Conservation (phyloP, 2,888 invertebrate genomes). For the Troides aeacus region DNA sequence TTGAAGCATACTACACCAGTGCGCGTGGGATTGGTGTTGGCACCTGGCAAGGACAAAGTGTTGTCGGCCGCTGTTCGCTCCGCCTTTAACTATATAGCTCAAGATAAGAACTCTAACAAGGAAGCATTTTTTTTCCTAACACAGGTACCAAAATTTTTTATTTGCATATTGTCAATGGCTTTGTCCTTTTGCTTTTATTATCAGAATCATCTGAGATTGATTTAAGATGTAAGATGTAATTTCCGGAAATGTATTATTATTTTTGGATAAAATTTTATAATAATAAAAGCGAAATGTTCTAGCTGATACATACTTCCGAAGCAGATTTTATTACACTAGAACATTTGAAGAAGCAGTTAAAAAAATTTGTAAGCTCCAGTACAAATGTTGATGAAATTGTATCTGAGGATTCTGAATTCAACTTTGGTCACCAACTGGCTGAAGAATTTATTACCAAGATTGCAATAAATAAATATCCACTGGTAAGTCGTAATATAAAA, state of each 20-base stretch:
- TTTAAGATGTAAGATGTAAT: background rate
- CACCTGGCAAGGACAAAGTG: slow-evolving; percentile 82
- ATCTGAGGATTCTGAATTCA: slow-evolving; percentile 94
- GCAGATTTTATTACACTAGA: slow-evolving; percentile 78
- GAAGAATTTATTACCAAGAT: slow-evolving; percentile 89
- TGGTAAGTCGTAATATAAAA: slow-evolving; percentile 54
- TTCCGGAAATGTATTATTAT: background rate
- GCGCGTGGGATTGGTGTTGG: slow-evolving; percentile 92
- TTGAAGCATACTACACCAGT: slow-evolving; percentile 94
- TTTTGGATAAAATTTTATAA: background rate
- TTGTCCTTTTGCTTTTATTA: background rate
- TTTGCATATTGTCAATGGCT: background rate
- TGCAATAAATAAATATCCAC: slow-evolving; percentile 86
- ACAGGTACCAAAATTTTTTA: slow-evolving; percentile 78
- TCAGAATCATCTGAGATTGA: background rate
- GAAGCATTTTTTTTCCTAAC: slow-evolving; percentile 92
- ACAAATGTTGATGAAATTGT: slow-evolving; percentile 88
- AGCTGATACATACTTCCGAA: slow-evolving; percentile 58
- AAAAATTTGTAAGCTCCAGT: slow-evolving; percentile 64
- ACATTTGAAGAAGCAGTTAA: slow-evolving; percentile 85
- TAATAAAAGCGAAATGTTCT: slow-evolving; percentile 28
- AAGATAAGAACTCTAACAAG: slow-evolving; percentile 84
- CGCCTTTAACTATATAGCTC: slow-evolving; percentile 93
- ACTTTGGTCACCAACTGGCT: slow-evolving; percentile 90
- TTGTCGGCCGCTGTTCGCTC: slow-evolving; percentile 91